A percentile compares a stretch with the other conserved stretches of the same genome.
phyloP scores from a whole-genome alignment of 2,113 vertebrate species.

The Colistium nudipinnis region DNA sequence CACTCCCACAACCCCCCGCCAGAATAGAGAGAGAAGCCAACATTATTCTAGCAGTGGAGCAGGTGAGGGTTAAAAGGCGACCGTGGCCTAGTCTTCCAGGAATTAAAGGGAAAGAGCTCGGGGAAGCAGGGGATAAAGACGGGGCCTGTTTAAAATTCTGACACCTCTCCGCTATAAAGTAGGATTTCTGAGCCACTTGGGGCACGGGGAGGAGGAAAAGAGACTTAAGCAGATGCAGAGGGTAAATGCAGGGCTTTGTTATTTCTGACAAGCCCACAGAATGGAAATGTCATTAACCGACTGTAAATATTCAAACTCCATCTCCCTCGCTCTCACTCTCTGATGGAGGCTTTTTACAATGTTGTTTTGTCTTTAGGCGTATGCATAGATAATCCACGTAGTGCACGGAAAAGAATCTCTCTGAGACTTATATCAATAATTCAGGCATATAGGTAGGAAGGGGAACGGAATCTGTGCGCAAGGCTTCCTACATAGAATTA shows the following conservation, averaged over 20 bases:
- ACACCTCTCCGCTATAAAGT: conserved; percentile 82
- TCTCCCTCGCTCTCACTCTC: conserved; percentile 56
- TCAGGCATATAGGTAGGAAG: conserved; percentile 62
- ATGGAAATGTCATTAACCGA: conserved; percentile 83
- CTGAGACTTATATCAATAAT: conserved; percentile 74
- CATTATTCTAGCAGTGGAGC: conserved; percentile 77
- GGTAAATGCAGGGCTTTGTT: conserved; percentile 80
- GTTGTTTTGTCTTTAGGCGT: conserved; percentile 78
- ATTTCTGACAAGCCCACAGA: conserved; percentile 80
- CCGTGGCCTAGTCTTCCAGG: conserved; percentile 76
- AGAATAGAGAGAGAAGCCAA: conserved; percentile 65
- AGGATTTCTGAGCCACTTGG: conserved; percentile 82
- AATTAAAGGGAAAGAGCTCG: conserved; percentile 77
- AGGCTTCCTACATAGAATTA: conserved; percentile 56
- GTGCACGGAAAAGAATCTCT: conserved; percentile 51
- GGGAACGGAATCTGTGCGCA: conserved; percentile 29
- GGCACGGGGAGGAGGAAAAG: conserved; percentile 75
- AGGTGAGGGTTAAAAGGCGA: conserved; percentile 80
- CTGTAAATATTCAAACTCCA: conserved; percentile 79
- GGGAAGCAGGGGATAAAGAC: conserved; percentile 78
- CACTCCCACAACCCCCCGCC: conserved; percentile 24
- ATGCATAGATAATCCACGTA: conserved; percentile 69
- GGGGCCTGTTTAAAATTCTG: conserved; percentile 81
- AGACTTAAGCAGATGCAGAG: conserved; percentile 82
- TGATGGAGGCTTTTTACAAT: conserved; percentile 71